These are phyloP conservation scores for Sciurus niger DNA, from an alignment of 2,113 vertebrate genomes.

Conservation along the genomic window DNA sequence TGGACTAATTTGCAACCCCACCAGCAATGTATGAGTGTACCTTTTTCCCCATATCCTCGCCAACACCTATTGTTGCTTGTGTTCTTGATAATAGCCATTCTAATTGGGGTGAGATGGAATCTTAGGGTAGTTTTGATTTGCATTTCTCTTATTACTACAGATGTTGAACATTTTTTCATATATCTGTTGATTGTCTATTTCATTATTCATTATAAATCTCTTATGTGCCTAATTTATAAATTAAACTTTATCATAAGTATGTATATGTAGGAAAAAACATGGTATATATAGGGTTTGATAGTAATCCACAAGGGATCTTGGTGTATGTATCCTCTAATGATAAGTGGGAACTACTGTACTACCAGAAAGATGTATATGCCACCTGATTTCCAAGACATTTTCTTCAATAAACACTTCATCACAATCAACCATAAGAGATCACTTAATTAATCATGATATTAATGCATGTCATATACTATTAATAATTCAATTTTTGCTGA, in stretches of 20 bases:
- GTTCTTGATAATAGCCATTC: no score
- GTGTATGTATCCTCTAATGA: not conserved
- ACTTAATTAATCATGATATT: constrained; percentile 55
- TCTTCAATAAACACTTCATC: constrained; percentile 43
- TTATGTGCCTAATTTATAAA: not conserved
- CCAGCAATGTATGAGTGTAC: no score
- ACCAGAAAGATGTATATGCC: not conserved
- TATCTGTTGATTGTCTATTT: not conserved
- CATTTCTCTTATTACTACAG: no score
- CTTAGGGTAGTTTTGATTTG: no score
- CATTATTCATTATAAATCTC: not conserved
- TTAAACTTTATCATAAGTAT: not conserved
- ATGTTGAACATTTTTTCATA: no score
- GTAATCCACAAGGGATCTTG: not conserved
- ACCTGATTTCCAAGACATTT: not conserved
- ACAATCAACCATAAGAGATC: not conserved
- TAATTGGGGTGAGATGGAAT: no score
- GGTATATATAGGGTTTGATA: not conserved
- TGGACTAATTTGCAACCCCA: no score
- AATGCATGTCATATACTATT: not conserved
- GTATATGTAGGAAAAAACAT: not conserved
- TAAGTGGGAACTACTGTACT: not conserved
- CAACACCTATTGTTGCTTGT: no score
- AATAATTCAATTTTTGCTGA: constrained; percentile 18
- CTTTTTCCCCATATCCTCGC: no score